Base-by-base conservation (phyloP, 2,113 vertebrate genomes). In the Colinus virginianus region DNA sequence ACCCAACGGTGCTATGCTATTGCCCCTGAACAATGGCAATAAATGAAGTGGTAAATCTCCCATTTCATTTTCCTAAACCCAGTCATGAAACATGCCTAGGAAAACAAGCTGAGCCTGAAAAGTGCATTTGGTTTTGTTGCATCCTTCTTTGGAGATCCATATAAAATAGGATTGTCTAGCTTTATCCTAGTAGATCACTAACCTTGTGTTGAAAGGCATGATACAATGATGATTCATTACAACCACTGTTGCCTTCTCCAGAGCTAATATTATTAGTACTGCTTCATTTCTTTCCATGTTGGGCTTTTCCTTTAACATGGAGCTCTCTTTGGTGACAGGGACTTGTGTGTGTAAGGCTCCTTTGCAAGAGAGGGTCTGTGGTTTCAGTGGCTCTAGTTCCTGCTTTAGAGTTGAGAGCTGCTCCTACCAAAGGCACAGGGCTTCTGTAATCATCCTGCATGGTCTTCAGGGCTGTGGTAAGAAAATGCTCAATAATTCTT, bases 261-360 rank as follows among this genome's bases (percentile, higher is more conserved):
- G 13, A 62, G 68, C 5, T 62, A 49, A 26, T 10, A 30, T 38
- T 58, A 75, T 38, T 58, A 75, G 45, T 40, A 9, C 30, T 43
- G 9, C 9, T 56, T 78, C n/a, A 13, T 25, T 46, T 23, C 8
- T 30, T 78, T 85, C 70, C 68, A 34, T 2, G 0, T 45, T 71
- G 53, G 11, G 15, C 7, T 56, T 5, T 23, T n/a, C 49, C 16
- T 75, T 78, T 30, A 17, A 7, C 25, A 10, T 53, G 36, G 21
- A 72, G 7, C 2, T 72, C 3, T 53, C n/a, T 49, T 40, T 34
- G 23, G 5, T 66, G 18, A 43, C 16, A 30, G 20, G 20, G 25
- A 48, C 25, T 78, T 56, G 28, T 6, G 22, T 69, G 11, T 56
- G 72, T 80, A 53, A 0, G 0, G 22, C n/a, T 55, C 0, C 13